Conservation (phyloP, 2,888 invertebrate genomes). For the Drosophila neonasuta region DNA sequence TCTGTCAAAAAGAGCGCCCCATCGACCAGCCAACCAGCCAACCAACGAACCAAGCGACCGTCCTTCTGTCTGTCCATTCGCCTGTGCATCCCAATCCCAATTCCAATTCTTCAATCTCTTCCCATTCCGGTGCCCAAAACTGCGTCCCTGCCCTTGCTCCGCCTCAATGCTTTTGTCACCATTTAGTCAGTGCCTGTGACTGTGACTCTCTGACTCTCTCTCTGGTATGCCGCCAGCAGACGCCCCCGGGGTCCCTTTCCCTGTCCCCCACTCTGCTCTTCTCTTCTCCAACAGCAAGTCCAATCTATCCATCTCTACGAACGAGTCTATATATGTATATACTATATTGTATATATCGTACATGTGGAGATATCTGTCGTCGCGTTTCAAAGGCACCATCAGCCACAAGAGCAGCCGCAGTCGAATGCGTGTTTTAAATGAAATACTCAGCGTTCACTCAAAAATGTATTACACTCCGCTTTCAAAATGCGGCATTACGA, state of each 20-base stretch:
- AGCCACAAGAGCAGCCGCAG: constrained; percentile 45
- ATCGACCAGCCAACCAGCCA: constrained; percentile 6
- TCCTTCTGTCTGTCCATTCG: constrained; percentile 24
- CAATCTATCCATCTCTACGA: constrained; percentile 66
- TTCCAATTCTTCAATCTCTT: constrained; percentile 20
- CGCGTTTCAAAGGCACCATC: constrained; percentile 53
- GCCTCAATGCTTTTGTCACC: constrained; percentile 52
- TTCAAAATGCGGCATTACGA: constrained; percentile 19
- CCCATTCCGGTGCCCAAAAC: constrained; percentile 19
- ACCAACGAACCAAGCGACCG: neutral
- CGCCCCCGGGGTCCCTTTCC: constrained; percentile 40
- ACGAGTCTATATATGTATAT: constrained; percentile 4
- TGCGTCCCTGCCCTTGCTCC: constrained; percentile 14
- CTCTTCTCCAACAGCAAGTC: constrained; percentile 17
- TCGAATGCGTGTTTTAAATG: constrained; percentile 73
- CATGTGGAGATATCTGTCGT: constrained; percentile 72
- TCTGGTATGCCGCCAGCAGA: constrained; percentile 50
- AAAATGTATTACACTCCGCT: constrained; percentile 56
- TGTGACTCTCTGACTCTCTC: neutral
- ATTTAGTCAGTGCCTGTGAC: constrained; percentile 57
- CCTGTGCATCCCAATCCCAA: constrained; percentile 25
- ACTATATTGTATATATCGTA: constrained; percentile 4
- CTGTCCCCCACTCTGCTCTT: neutral
- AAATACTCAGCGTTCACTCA: constrained; percentile 72
- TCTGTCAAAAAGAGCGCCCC: constrained; percentile 67